These are phyloP conservation scores for Psilopogon haemacephalus DNA, from an alignment of 2,113 vertebrate genomes.

Conservation along the genomic window DNA sequence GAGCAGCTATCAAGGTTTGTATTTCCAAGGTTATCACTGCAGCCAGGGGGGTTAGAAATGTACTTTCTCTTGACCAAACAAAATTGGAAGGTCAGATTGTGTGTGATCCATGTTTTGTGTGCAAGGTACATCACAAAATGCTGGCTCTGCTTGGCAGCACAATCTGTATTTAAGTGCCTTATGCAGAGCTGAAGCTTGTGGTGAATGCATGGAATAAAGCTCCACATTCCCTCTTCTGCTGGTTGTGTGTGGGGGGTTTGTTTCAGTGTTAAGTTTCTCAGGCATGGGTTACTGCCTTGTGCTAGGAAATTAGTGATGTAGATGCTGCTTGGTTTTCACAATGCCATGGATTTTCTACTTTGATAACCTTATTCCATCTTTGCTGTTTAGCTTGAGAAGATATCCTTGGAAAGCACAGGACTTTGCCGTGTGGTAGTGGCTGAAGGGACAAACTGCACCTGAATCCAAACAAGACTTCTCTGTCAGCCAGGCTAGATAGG, in stretches of 20 bases:
- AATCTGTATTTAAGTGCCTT: neutral
- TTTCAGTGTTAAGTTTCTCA: conserved; percentile 1
- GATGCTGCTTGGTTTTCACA: neutral
- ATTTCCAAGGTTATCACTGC: neutral
- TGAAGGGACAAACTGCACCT: neutral
- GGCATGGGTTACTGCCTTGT: rapidly evolving
- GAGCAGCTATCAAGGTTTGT: neutral
- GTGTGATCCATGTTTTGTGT: rapidly evolving
- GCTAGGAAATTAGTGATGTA: neutral
- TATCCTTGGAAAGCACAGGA: neutral
- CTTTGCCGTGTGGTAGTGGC: neutral
- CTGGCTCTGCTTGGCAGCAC: neutral
- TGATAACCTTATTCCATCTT: neutral
- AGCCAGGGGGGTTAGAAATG: neutral
- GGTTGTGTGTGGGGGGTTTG: neutral
- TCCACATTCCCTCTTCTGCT: neutral
- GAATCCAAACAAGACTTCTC: neutral
- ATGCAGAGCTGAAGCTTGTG: neutral
- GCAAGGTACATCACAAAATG: neutral
- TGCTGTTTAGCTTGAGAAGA: neutral
- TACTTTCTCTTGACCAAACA: neutral
- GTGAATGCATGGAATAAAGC: neutral
- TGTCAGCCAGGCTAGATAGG: neutral
- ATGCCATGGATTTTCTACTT: neutral
- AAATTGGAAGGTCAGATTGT: neutral